Evolutionary conservation across 2,888 invertebrate species (phyloP).

Genomic region (Philereme transversata): DNA sequence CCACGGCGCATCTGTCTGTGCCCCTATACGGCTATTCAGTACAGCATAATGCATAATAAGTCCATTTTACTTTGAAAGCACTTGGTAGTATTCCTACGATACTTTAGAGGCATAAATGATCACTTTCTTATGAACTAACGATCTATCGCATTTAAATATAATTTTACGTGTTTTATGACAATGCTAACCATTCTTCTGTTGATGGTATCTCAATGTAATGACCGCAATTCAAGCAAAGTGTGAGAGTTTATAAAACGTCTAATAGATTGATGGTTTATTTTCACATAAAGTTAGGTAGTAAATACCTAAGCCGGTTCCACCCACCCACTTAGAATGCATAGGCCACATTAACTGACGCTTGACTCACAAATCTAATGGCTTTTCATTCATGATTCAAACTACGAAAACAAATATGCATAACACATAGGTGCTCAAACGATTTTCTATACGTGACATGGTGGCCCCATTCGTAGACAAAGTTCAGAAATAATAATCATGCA

Average conservation of each 20-base stretch:
- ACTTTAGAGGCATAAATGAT: neutral
- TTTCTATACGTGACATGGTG: slow-evolving; percentile 9
- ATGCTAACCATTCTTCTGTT: neutral
- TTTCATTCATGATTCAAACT: no score
- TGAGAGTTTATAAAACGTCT: no score
- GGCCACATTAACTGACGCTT: no score
- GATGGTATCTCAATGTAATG: neutral
- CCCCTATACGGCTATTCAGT: slow-evolving; percentile 28
- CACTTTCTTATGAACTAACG: no score
- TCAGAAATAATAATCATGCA: slow-evolving; percentile 20
- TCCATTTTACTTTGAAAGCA: slow-evolving; percentile 10
- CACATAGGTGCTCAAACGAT: no score
- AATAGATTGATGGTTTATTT: no score
- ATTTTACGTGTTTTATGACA: neutral
- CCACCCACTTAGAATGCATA: no score
- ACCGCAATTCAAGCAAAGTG: neutral
- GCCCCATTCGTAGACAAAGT: slow-evolving; percentile 19
- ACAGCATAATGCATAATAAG: slow-evolving; percentile 19
- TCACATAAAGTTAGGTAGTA: no score
- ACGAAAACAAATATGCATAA: no score
- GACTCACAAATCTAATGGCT: no score
- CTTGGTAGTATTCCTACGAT: neutral
- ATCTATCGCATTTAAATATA: no score
- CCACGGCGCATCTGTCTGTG: slow-evolving; percentile 44
- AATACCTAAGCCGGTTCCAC: no score